These are phyloP conservation scores for Bos indicus DNA, from an alignment of 2,113 vertebrate genomes.

Conservation along the genomic window DNA sequence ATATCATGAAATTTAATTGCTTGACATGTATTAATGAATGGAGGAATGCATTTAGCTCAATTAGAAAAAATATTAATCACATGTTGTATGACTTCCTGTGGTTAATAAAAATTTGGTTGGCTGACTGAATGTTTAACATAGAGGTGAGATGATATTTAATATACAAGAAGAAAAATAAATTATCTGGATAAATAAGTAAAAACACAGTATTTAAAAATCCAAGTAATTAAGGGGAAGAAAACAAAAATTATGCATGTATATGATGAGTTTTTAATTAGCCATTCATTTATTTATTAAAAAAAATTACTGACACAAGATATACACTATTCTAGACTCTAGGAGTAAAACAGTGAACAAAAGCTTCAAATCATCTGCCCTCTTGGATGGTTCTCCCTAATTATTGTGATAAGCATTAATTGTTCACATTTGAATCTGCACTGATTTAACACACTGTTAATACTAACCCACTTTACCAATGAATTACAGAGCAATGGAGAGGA, in stretches of 20 bases:
- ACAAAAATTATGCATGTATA: background rate
- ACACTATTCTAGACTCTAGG: background rate
- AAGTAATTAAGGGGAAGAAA: background rate
- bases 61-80: background rate
- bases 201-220: background rate
- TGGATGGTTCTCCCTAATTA: background rate
- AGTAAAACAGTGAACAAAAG: background rate
- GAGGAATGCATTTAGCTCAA: background rate
- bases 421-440: background rate
- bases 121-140: background rate
- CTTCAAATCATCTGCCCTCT: background rate
- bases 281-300: background rate
- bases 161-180: background rate
- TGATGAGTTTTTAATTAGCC: background rate
- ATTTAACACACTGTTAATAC: background rate
- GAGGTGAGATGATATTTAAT: background rate
- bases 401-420: background rate
- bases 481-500: background rate
- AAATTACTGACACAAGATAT: background rate
- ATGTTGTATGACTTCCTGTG: background rate
- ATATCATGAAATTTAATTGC: background rate
- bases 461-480: background rate
- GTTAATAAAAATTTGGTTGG: background rate
- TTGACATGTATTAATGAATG: background rate
- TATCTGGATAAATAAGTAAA: background rate